These are phyloP conservation scores for Eunapius fragilis DNA, from an alignment of 37 sponge, comb jelly and placozoan genomes.

Conservation along the genomic window DNA sequence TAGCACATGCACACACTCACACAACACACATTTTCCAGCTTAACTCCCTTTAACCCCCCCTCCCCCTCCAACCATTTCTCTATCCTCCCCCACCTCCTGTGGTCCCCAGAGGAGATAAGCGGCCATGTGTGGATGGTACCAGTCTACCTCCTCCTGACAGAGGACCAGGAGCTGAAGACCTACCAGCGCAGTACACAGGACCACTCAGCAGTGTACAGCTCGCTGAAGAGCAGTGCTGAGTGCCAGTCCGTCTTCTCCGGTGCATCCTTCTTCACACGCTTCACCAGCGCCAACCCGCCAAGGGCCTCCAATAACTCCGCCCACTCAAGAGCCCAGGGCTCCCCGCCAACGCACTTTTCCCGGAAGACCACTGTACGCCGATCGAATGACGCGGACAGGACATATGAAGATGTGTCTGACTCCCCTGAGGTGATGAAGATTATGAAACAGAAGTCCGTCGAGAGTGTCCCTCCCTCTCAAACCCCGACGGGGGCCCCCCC, in stretches of 20 bases:
- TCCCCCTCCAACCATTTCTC: too few relatives aligned
- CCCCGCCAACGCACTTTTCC: too few relatives aligned
- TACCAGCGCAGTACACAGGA: not conserved
- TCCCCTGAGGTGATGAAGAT: too few relatives aligned
- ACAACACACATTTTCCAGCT: not conserved
- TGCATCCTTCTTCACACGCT: not conserved
- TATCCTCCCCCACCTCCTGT: not conserved
- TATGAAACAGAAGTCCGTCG: not conserved
- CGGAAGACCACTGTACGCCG: too few relatives aligned
- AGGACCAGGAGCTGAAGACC: slow-evolving; percentile 6
- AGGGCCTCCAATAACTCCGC: not conserved
- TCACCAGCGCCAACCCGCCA: not conserved
- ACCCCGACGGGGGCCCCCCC: not conserved
- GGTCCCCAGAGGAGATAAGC: too few relatives aligned
- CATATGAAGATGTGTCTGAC: too few relatives aligned
- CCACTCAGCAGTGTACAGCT: slow-evolving; percentile 3
- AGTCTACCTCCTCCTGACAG: slow-evolving; percentile 29
- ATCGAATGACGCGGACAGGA: too few relatives aligned
- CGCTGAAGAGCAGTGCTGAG: slow-evolving; percentile 6
- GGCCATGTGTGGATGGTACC: slow-evolving; percentile 69
- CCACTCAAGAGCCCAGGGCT: not conserved
- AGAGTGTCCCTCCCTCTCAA: not conserved
- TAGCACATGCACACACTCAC: too few relatives aligned
- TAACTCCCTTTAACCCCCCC: not conserved
- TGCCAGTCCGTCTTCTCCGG: not conserved